Evolutionary conservation across 2,888 invertebrate species (phyloP), one percentile per base, ranked within the genome.

Genomic region (Ormyrus pomaceus): DNA sequence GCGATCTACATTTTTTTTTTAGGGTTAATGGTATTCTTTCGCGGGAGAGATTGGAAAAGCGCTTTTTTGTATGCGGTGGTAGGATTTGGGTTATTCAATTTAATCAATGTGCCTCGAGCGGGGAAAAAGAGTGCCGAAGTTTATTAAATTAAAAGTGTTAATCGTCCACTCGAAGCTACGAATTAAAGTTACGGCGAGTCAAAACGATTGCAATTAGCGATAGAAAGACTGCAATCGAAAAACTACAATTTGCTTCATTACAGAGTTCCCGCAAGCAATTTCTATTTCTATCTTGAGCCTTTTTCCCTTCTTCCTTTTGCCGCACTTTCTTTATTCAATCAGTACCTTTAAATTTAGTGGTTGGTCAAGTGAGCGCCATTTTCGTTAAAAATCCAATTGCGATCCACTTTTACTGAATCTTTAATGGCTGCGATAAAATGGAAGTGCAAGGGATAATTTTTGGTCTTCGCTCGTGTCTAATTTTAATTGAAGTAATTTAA

Each of bases 331-430:
- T 64, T 53, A 8, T 55, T 64, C 55, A 6, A 72, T 62, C 55
- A 13, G 65, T 56, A 34, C 34, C 34, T 34, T 34, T 34, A 71
- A 70, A 77, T 70, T 71, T 56, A 77, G 48, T 34, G 62, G 59
- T 66, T 75, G 13, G 53, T 11, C 56, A 19, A 76, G 61, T 46
- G 77, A 8, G 6, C 11, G 50, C 46, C 64, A 59, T 72, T 78
- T 72, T 72, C 77, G 66, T 78, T 78, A 72, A 78, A 72, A 78
- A 69, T 72, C 66, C 77, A 72, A 78, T 78, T 61, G 61, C 13
- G 19, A 66, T 65, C 56, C 13, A 55, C 48, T n/a, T n/a, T 46
- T 56, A 48, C 34, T 62, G 55, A 46, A n/a, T n/a, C 56, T 34
- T 11, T 11, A 34, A 74, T 45, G 45, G n/a, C 51, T 66, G 5